Percentiles rank a stretch among this genome's conserved stretches.
Evolutionary conservation across 2,888 invertebrate species (phyloP).

Genomic region (Yponomeuta evonymella): DNA sequence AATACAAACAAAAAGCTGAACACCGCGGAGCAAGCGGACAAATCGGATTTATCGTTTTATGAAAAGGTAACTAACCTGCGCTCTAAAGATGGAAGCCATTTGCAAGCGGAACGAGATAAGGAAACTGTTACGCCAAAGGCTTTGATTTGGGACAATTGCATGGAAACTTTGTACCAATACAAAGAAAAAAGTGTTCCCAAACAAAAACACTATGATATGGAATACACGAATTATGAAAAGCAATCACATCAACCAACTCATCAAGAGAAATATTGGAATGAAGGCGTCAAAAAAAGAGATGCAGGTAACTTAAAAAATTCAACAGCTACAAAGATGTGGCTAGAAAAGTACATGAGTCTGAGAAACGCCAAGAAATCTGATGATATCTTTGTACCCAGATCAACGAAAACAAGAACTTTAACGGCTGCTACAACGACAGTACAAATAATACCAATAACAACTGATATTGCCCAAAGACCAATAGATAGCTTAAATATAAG

Average conservation of each 20-base stretch:
- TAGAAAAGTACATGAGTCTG: conserved; percentile 51
- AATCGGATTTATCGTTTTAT: conserved; percentile 37
- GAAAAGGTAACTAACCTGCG: conserved; percentile 26
- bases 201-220: conserved; percentile 34
- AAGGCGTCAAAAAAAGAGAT: conserved; percentile 41
- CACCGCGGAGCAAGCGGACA: conserved; percentile 34
- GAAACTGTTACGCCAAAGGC: conserved; percentile 34
- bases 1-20: conserved; percentile 40
- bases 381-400: conserved; percentile 31
- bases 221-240: conserved; percentile 37
- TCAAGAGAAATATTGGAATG: conserved; percentile 38
- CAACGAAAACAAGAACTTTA: conserved; percentile 21
- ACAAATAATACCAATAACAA: conserved; percentile 55
- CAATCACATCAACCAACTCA: conserved; percentile 32
- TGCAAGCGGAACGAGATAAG: neutral
- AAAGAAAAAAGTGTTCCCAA: conserved; percentile 32
- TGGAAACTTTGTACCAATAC: conserved; percentile 45
- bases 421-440: conserved; percentile 29
- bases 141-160: conserved; percentile 59
- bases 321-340: conserved; percentile 45
- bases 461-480: conserved; percentile 44
- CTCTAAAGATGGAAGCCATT: conserved; percentile 19
- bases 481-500: conserved; percentile 37
- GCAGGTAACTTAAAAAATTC: conserved; percentile 37
- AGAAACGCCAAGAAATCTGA: conserved; percentile 41